phyloP scores from a whole-genome alignment of 2,888 invertebrate genomes.

The Mesoligia furuncula region DNA sequence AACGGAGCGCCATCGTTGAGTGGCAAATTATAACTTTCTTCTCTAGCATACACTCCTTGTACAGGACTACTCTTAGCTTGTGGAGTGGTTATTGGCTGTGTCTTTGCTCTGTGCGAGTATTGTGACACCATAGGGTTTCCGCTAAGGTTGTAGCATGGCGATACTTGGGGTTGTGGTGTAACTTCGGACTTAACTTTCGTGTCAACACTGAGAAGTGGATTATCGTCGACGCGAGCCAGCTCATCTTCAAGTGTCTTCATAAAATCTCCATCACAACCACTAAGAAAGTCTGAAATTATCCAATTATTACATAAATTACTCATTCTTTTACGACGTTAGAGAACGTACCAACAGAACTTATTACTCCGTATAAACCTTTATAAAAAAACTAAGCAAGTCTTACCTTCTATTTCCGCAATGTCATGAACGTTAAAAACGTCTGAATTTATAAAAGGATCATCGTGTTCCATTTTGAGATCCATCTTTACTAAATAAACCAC shows the following conservation, averaged over 20 bases:
- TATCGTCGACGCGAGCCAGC: conserved; percentile 80
- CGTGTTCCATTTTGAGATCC: conserved; percentile 78
- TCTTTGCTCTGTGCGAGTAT: conserved; percentile 76
- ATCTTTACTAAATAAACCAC: conserved; percentile 38
- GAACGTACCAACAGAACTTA: too few relatives aligned
- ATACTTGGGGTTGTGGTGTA: conserved; percentile 77
- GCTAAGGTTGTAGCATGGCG: conserved; percentile 77
- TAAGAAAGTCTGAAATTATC: conserved; percentile 91
- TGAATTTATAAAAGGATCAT: conserved; percentile 83
- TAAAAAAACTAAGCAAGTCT: conserved; percentile 60
- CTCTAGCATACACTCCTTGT: conserved; percentile 77
- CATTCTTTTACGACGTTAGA: conserved; percentile 47
- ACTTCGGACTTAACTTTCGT: conserved; percentile 76
- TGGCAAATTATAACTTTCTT: conserved; percentile 80
- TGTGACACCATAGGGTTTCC: conserved; percentile 86
- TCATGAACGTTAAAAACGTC: conserved; percentile 93
- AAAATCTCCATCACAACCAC: conserved; percentile 92
- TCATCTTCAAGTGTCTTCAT: conserved; percentile 89
- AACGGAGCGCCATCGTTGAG: conserved; percentile 73
- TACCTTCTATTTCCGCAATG: conserved; percentile 93
- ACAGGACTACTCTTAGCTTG: conserved; percentile 79
- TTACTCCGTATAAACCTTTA: too few relatives aligned
- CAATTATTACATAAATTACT: conserved; percentile 46
- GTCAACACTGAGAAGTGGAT: conserved; percentile 79
- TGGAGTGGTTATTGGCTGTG: conserved; percentile 60